A percentile compares a stretch with the other conserved stretches of the same genome.
Conservation (phyloP, 2,797 vertebrate genomes). For the Myotis planiceps region DNA sequence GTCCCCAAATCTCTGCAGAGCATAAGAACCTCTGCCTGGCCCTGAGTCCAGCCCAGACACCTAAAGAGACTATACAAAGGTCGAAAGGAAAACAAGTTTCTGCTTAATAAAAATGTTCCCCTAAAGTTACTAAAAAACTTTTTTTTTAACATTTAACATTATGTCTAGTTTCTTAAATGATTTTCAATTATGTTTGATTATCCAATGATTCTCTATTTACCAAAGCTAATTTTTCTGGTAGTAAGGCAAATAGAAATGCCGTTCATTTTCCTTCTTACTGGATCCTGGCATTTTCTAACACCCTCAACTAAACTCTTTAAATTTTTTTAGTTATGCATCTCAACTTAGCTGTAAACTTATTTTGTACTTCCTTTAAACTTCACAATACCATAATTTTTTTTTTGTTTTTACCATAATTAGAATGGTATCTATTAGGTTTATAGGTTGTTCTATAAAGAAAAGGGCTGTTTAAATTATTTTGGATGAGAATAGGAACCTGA, state of each 20-base stretch:
- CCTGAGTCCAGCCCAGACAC: not conserved
- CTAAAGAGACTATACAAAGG: not conserved
- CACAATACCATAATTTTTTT: not conserved
- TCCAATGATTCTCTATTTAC: not conserved
- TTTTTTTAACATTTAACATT: conserved; percentile 25
- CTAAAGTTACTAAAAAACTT: conserved; percentile 18
- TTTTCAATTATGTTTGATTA: conserved; percentile 16
- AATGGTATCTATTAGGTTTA: not conserved
- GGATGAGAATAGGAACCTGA: not conserved
- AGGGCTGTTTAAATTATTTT: not conserved
- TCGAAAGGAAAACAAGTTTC: not conserved
- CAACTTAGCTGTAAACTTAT: not conserved
- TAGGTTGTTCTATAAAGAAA: not conserved
- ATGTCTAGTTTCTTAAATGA: not conserved
- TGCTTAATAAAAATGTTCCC: conserved; percentile 9
- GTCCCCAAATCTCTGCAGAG: not conserved
- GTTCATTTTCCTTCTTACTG: not conserved
- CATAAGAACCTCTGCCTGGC: not conserved
- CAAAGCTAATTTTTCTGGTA: not conserved
- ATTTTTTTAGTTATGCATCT: not conserved
- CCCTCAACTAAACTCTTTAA: not conserved
- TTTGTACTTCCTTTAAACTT: not conserved
- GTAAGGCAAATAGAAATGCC: not conserved
- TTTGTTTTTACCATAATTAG: not conserved
- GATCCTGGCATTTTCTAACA: not conserved